Conservation (phyloP, 2,888 invertebrate species). For the Schizotus pectinicornis region DNA sequence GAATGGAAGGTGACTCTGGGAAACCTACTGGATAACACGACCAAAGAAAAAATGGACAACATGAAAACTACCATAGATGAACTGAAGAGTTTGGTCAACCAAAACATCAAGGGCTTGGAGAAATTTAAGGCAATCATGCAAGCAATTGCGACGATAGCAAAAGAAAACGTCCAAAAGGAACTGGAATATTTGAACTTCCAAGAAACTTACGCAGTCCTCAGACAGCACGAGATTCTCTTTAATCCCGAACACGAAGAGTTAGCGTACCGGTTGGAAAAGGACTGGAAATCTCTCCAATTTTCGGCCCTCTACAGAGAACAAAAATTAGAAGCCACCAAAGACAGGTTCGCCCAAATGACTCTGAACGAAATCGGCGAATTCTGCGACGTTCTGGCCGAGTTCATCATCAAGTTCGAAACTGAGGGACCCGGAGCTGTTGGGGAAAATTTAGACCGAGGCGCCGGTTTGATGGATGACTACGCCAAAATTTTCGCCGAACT, state of each 20-base stretch:
- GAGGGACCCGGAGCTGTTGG: slow-evolving; percentile 85
- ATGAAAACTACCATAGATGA: slow-evolving; percentile 72
- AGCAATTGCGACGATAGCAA: slow-evolving; percentile 77
- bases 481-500: slow-evolving; percentile 68
- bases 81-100: slow-evolving; percentile 69
- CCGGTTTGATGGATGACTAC: slow-evolving; percentile 74
- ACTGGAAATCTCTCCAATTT: slow-evolving; percentile 74
- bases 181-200: slow-evolving; percentile 75
- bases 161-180: slow-evolving; percentile 79
- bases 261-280: slow-evolving; percentile 67
- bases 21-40: slow-evolving; percentile 69
- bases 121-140: slow-evolving; percentile 86
- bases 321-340: slow-evolving; percentile 80
- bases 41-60: slow-evolving; percentile 70
- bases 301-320: slow-evolving; percentile 72
- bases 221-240: slow-evolving; percentile 70
- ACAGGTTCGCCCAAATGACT: slow-evolving; percentile 83
- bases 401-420: slow-evolving; percentile 73
- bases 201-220: slow-evolving; percentile 78
- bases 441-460: slow-evolving; percentile 76
- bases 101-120: slow-evolving; percentile 78
- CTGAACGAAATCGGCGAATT: slow-evolving; percentile 76
- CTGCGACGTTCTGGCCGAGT: slow-evolving; percentile 66
- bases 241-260: slow-evolving; percentile 63
- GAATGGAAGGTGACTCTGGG: slow-evolving; percentile 84